Evolutionary conservation across 2,888 invertebrate species (phyloP).

Genomic region (Aphidoletes aphidimyza): DNA sequence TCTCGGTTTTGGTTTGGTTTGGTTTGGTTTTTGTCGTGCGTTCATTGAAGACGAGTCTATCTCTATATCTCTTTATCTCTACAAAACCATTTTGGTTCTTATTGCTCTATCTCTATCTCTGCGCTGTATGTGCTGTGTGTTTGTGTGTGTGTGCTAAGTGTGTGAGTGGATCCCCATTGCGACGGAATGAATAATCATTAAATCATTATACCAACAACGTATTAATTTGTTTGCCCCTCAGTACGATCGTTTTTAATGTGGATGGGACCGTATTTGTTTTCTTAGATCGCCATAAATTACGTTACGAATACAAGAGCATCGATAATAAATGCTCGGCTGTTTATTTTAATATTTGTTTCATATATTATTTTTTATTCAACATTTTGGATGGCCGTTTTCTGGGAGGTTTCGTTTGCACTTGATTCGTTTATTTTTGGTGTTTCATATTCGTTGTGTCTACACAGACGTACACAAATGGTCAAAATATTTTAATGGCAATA

Average conservation of each 20-base stretch:
- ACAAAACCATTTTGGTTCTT: neutral
- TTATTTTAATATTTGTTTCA: slow-evolving; percentile 13
- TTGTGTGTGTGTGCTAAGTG: neutral
- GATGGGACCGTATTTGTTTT: slow-evolving; percentile 40
- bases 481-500: neutral
- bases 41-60: no score
- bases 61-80: neutral
- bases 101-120: neutral
- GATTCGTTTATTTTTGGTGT: neutral
- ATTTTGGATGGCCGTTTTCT: neutral
- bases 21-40: no score
- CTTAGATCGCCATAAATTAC: slow-evolving; percentile 47
- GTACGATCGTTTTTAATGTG: slow-evolving; percentile 29
- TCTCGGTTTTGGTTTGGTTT: no score
- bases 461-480: neutral
- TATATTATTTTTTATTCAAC: neutral
- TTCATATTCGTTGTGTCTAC: neutral
- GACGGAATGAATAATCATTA: slow-evolving; percentile 27
- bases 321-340: slow-evolving; percentile 1
- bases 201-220: slow-evolving; percentile 49
- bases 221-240: slow-evolving; percentile 39
- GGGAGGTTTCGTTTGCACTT: neutral
- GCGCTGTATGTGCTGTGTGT: neutral
- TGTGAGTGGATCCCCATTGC: neutral
- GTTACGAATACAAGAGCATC: neutral